Percentiles rank a stretch among this genome's conserved stretches.
phyloP scores from a whole-genome alignment of 2,888 invertebrate genomes.

The Mythimna albipuncta region DNA sequence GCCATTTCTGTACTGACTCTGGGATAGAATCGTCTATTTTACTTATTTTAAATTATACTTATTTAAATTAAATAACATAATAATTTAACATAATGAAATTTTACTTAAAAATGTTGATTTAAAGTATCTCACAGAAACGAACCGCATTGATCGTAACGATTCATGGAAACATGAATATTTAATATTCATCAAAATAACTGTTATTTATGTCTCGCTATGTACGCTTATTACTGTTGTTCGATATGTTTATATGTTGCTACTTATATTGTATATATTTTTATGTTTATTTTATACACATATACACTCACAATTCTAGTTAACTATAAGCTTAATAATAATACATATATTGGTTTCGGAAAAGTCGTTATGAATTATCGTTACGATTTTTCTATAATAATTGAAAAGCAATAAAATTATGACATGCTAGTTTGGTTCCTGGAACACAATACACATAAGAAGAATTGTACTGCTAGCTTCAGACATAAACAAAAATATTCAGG shows the following conservation, averaged over 20 bases:
- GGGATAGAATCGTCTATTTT: background rate
- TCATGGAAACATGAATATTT: constrained; percentile 50
- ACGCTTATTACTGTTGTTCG: constrained; percentile 49
- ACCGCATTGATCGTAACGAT: constrained; percentile 44
- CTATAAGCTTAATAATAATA: background rate
- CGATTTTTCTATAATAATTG: background rate
- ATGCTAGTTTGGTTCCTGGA: background rate
- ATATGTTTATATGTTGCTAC: constrained; percentile 46
- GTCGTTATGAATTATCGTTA: background rate
- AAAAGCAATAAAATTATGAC: background rate
- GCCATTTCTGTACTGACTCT: background rate
- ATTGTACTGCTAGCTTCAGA: background rate
- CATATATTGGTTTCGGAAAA: background rate
- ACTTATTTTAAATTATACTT: background rate
- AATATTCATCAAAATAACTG: constrained; percentile 52
- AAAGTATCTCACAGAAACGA: constrained; percentile 35
- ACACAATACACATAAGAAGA: background rate
- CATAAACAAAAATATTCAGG: constrained; percentile 14
- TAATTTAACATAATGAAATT: no score
- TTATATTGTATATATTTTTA: constrained; percentile 38
- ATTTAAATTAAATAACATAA: no score
- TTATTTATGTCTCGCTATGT: constrained; percentile 51
- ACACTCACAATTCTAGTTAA: background rate
- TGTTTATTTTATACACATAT: constrained; percentile 9
- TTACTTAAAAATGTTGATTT: background rate